Base-by-base conservation (phyloP, 1,140 invertebrate genomes). In the Atopsyche davidsoni region DNA sequence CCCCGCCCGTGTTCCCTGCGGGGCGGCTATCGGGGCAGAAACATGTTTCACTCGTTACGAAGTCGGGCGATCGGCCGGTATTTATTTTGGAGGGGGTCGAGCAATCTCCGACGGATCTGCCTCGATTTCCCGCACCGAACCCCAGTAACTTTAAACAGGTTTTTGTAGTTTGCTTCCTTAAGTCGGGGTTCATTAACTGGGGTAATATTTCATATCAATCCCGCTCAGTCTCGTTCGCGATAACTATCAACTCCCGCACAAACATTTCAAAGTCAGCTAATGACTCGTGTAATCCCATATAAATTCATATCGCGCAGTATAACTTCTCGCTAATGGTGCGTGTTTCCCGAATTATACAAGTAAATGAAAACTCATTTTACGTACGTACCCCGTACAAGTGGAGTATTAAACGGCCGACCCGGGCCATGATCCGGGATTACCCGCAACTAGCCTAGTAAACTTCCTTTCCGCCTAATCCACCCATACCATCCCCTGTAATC, bases 311-410 rank as follows among this genome's bases (percentile, higher is more conserved):
- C 44, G 40, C 45, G 11, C 14, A 16, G 16, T 46, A 34, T 46
- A 45, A 53, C 45, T 45, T 35, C 45, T 28, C 31, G 23, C 51
- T 43, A 43, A 47, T 43, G 45, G 51, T 42, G 51, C 51, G 51
- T 47, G 51, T 45, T 45, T 47, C 45, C 31, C 38, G 23, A 48
- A 53, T 53, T 53, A 47, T 43, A 46, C 52, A 35, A 50, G 40
- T 50, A 54, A 49, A 54, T 49, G 52, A 54, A 45, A 49, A 54
- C 46, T 54, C 49, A 54, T 54, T 49, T 49, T 49, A 47, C 40
- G 52, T 42, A 21, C 42, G 43, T 16, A 43, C 46, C 40, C 17
- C 47, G 49, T 42, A 45, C 49, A 54, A 49, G 51, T 55, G 47
- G 14, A 34, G 47, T 51, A 55, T 55, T 55, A 55, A 55, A 55